Evolutionary conservation across 2,888 invertebrate genomes (phyloP), one percentile per base, ranked within the genome.

Genomic region (Congeria kusceri): DNA sequence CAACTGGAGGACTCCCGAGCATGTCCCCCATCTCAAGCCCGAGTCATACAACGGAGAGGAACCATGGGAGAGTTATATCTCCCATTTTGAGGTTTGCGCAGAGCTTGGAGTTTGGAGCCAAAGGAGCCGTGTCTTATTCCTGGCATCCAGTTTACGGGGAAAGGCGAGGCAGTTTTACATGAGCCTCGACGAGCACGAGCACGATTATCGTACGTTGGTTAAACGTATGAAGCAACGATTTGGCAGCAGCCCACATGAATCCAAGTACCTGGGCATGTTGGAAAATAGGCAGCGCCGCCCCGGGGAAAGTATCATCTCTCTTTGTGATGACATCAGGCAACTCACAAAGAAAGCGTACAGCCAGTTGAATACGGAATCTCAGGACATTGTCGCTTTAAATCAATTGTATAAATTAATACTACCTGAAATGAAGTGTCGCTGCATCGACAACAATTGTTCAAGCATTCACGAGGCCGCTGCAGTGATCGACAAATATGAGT

Each of bases 341-440:
- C 49, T 83, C 20, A 61, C 83, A 0, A 65, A 77, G 39, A 76
- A 77, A 20, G 74, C 76, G 1, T 76, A 75, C 25, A 53, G 61
- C 1, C 61, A 80, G 27, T 49, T 77, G 11, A 72, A 74, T 23
- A 5, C 15, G 13, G 23, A 25, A n/a, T 78, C 78, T 5, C 78
- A 81, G 67, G 80, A 84, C 27, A 49, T 64, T 0, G 44, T 83
- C 27, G 78, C 75, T 3, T 25, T 39, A 9, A 74, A 83, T 18
- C 74, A 80, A 32, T 44, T 77, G 25, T 77, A 77, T 27, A 75
- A 79, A 23, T 27, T 74, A 18, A 61, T 78, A 18, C 46, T 78
- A 23, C 28, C 53, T 28, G 83, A 83, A 25, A 77, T 77, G 80
- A 83, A 77, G 63, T 80, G 80, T 57, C 27, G 80, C 25, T 80